Percentiles rank a stretch among this genome's conserved stretches.
phyloP scores from a whole-genome alignment of 2,888 invertebrate genomes.

The Tillus elongatus region DNA sequence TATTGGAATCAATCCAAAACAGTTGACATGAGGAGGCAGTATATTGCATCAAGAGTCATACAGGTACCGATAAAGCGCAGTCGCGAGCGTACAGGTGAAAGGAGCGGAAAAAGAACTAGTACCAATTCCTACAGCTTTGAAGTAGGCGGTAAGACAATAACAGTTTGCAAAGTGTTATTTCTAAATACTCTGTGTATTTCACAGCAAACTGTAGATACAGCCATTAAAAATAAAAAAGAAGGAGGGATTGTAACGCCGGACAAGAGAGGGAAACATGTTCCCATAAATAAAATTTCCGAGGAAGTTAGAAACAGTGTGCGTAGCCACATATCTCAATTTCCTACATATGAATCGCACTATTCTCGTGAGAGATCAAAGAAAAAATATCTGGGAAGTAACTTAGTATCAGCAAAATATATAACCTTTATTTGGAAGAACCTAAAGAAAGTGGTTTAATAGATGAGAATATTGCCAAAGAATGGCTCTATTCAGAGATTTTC shows the following conservation, averaged over 20 bases:
- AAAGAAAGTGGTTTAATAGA: neutral
- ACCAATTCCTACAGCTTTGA: neutral
- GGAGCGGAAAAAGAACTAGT: neutral
- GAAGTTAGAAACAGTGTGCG: too few relatives aligned
- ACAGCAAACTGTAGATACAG: conserved; percentile 1
- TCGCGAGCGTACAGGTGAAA: neutral
- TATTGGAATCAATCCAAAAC: neutral
- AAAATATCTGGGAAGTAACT: neutral
- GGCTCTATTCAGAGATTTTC: neutral
- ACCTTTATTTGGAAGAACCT: neutral
- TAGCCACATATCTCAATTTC: too few relatives aligned
- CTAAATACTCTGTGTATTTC: neutral
- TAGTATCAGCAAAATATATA: conserved; percentile 1
- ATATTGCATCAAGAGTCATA: neutral
- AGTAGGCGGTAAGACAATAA: neutral
- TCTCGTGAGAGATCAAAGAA: conserved; percentile 1
- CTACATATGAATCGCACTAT: too few relatives aligned
- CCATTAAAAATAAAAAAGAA: neutral
- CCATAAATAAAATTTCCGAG: too few relatives aligned
- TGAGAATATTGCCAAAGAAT: neutral
- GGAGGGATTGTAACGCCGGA: conserved; percentile 1
- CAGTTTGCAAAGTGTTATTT: neutral
- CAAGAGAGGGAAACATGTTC: conserved; percentile 3
- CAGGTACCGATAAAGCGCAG: neutral
- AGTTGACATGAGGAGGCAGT: neutral